A percentile compares a stretch with the other conserved stretches of the same genome.
phyloP scores from a whole-genome alignment of 2,113 vertebrate genomes.

The Miniopterus natalensis region DNA sequence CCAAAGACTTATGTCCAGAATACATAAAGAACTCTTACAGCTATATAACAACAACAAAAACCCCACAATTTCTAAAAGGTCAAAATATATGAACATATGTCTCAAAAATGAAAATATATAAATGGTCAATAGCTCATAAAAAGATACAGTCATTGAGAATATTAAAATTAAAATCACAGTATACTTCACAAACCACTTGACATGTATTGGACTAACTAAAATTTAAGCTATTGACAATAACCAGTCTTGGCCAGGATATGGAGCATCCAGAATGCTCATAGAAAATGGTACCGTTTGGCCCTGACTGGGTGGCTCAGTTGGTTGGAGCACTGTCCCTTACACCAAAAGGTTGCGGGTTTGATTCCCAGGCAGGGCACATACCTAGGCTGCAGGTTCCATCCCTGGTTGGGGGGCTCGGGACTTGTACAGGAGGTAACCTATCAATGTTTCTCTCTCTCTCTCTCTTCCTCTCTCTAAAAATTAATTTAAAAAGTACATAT shows the following conservation, averaged over 20 bases:
- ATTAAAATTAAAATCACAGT: background rate
- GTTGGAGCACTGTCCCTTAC: too few relatives aligned
- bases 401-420: too few relatives aligned
- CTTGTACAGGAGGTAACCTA: too few relatives aligned
- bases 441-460: too few relatives aligned
- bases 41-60: background rate
- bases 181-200: background rate
- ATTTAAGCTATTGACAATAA: background rate
- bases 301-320: too few relatives aligned
- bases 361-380: too few relatives aligned
- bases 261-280: background rate
- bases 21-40: slow-evolving; percentile 8
- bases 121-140: background rate
- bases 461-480: too few relatives aligned
- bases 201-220: background rate
- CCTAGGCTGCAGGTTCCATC: too few relatives aligned
- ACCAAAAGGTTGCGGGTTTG: too few relatives aligned
- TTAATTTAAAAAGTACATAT: too few relatives aligned
- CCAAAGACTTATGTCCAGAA: background rate
- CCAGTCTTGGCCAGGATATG: background rate
- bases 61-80: background rate
- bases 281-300: background rate
- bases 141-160: background rate
- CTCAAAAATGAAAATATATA: background rate
- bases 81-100: background rate